Evolutionary conservation across 2,113 vertebrate species (phyloP).

Genomic region (Furnarius figulus): DNA sequence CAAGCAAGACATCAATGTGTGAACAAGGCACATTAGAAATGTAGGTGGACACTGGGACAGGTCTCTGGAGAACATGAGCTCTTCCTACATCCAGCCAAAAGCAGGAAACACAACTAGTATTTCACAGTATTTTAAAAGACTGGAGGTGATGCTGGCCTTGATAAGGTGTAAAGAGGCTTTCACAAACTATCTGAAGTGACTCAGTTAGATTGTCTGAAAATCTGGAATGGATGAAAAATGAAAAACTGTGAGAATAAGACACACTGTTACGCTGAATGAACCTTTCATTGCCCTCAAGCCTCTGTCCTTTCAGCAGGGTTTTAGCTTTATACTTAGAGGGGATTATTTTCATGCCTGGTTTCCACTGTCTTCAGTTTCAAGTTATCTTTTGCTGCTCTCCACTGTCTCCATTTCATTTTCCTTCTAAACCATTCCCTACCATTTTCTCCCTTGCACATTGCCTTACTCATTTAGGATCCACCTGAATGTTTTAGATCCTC

Average conservation of each 20-base stretch:
- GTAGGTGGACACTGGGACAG: not conserved
- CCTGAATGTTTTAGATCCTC: not conserved
- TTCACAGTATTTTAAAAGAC: not conserved
- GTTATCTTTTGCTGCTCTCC: not conserved
- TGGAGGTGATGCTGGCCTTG: not conserved
- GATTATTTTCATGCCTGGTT: constrained; percentile 8
- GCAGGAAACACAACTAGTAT: rapidly evolving
- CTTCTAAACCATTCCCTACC: not conserved
- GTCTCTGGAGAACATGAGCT: not conserved
- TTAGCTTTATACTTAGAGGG: not conserved
- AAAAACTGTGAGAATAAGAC: not conserved
- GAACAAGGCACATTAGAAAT: rapidly evolving
- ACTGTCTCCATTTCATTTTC: not conserved
- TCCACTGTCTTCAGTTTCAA: not conserved
- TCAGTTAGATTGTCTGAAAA: not conserved
- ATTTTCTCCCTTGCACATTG: not conserved
- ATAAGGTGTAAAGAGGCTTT: not conserved
- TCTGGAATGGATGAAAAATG: not conserved
- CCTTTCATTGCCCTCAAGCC: not conserved
- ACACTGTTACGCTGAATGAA: not conserved
- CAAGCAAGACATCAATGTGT: not conserved
- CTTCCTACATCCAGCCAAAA: not conserved
- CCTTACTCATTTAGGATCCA: not conserved
- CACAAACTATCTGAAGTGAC: not conserved
- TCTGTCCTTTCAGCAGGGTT: not conserved